Conservation (phyloP, 2,113 vertebrate species). For the Erythrolamprus reginae region DNA sequence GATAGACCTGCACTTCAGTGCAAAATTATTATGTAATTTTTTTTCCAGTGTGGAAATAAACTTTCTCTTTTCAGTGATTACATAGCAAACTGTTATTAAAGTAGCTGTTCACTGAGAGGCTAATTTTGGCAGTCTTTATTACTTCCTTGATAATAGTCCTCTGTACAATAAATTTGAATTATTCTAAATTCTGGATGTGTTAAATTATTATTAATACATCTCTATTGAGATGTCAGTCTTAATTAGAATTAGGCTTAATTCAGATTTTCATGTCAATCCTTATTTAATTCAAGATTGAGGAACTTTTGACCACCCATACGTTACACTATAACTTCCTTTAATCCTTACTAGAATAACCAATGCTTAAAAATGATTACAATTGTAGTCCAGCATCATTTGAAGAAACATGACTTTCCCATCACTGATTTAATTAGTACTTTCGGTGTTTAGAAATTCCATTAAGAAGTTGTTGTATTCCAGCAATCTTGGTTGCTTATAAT, state of each 20-base stretch:
- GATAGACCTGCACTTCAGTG: neutral
- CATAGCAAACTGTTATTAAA: neutral
- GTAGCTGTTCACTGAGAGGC: neutral
- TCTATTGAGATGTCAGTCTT: neutral
- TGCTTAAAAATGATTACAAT: neutral
- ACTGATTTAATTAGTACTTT: neutral
- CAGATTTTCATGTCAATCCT: too few relatives aligned
- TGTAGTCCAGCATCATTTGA: neutral
- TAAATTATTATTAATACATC: neutral
- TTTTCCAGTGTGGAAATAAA: neutral
- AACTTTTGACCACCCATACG: neutral
- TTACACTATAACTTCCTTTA: neutral
- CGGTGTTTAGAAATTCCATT: neutral
- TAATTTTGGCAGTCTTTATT: neutral
- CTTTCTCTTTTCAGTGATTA: neutral
- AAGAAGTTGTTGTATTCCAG: neutral
- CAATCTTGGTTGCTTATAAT: neutral
- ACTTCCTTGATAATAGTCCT: neutral
- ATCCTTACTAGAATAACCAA: neutral
- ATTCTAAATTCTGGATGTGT: neutral
- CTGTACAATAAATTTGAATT: neutral
- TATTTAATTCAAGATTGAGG: neutral
- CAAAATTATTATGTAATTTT: neutral
- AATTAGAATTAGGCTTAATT: neutral
- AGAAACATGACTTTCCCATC: neutral